These are phyloP conservation scores for Luehdorfia chinensis DNA, from an alignment of 1,140 invertebrate species.

Conservation along the genomic window DNA sequence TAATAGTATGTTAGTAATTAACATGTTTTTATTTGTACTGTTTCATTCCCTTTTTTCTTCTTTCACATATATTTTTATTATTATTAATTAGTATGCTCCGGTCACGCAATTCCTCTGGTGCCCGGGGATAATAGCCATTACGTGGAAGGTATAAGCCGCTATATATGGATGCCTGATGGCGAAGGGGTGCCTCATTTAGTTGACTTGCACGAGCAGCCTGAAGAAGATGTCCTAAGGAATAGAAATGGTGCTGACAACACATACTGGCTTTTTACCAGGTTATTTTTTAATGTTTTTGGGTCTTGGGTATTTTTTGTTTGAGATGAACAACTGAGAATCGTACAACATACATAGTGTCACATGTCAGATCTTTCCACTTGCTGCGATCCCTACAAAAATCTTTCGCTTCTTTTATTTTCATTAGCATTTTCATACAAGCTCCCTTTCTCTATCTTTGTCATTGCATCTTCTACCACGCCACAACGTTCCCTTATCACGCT, in stretches of 20 bases:
- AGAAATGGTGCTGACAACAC: constrained; percentile 48
- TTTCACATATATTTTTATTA: background rate
- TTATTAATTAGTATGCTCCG: constrained; percentile 34
- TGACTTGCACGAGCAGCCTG: constrained; percentile 40
- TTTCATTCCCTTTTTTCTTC: constrained; percentile 3
- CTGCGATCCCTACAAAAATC: no score
- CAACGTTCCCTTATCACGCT: no score
- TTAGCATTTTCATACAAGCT: no score
- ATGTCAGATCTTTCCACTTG: no score
- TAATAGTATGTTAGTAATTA: constrained; percentile 16
- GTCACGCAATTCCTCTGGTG: constrained; percentile 26
- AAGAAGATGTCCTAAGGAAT: constrained; percentile 13
- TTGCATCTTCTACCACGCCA: no score
- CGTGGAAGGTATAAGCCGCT: constrained; percentile 50
- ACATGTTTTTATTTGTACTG: background rate
- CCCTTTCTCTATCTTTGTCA: no score
- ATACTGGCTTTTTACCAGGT: constrained; percentile 58
- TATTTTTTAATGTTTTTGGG: constrained; percentile 9
- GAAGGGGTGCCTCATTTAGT: constrained; percentile 40
- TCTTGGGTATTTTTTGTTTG: background rate
- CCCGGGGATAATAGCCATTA: constrained; percentile 60
- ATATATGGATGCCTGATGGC: constrained; percentile 57
- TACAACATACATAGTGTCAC: no score
- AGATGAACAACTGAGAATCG: no score
- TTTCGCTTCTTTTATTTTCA: no score